Evolutionary conservation across 1,140 invertebrate genomes (phyloP), one percentile per base, ranked within the genome.

Genomic region (Metaphire vulgaris): DNA sequence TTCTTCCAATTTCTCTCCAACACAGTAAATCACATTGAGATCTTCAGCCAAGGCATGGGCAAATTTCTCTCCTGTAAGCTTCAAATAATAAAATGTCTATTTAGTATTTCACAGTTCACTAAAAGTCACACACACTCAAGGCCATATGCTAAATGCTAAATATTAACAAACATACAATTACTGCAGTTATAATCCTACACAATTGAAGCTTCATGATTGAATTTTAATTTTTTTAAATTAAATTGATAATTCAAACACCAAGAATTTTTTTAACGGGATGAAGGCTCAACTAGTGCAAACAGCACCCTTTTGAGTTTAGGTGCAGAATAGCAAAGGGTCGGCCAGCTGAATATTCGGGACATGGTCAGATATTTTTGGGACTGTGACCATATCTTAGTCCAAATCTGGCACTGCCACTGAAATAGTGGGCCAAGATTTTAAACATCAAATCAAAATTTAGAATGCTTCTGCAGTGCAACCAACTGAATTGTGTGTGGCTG

Each of bases 1-100:
- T 86, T 99, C 97, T 80, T 98, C 93, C 1, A 99, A 87, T 78
- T 93, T 96, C 87, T 99, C 98, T 70, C 98, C 98, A 84, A 99
- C 95, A 86, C 98, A 99, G 68, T 94, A 94, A 81, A 99, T 97
- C 0, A 99, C 94, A 84, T 92, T 93, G 15, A 99, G 82, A 14
- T 96, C 96, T 80, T 89, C 86, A 79, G 92, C 90, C 32, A 99
- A 87, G 67, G 97, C 96, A 88, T 95, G 93, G 26, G 89, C 91
- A 21, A 92, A 90, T 89, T 99, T 99, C 74, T 97, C 94, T 71
- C 92, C 94, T 80, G 97, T 89, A 15, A 98, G 86, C 84, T 95
- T 29, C 26, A 73, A 73, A 73, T 56, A 56, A 56, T 12, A 56
- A 56, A 56, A 56, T 56, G 41, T 6, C 41, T 12, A 6, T 56